phyloP scores from a whole-genome alignment of 2,797 vertebrate species.

The Oreochromis grahami region DNA sequence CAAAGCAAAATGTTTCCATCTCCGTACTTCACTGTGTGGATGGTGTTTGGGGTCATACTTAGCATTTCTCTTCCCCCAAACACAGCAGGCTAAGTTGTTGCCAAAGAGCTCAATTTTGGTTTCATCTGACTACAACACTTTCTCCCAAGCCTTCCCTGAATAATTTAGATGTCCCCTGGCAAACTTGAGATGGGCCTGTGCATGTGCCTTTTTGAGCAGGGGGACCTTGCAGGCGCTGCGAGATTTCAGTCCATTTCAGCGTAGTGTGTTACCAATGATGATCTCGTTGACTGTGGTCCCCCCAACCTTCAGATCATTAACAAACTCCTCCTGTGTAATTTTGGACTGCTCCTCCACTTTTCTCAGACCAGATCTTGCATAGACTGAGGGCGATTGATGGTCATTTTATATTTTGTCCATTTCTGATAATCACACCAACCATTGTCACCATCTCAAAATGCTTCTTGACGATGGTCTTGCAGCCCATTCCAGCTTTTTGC shows the following conservation, averaged over 20 bases:
- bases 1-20: neutral
- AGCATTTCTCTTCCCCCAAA: neutral
- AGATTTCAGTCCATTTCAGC: neutral
- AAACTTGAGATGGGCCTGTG: neutral
- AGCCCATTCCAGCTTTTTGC: neutral
- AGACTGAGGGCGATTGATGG: neutral
- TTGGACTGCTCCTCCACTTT: too few species aligned
- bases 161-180: neutral
- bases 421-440: neutral
- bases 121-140: neutral
- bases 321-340: neutral
- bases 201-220: neutral
- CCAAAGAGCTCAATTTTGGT: neutral
- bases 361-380: too few species aligned
- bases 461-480: neutral
- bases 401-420: neutral
- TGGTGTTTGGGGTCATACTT: neutral
- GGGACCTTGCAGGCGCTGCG: neutral
- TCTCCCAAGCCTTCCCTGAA: fast-evolving
- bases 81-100: neutral
- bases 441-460: neutral
- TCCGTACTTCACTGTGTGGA: neutral
- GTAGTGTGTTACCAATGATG: neutral
- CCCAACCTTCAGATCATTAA: neutral
- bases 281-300: fast-evolving